Evolutionary conservation across 2,797 vertebrate species (phyloP).

Genomic region (Syncerus caffer): DNA sequence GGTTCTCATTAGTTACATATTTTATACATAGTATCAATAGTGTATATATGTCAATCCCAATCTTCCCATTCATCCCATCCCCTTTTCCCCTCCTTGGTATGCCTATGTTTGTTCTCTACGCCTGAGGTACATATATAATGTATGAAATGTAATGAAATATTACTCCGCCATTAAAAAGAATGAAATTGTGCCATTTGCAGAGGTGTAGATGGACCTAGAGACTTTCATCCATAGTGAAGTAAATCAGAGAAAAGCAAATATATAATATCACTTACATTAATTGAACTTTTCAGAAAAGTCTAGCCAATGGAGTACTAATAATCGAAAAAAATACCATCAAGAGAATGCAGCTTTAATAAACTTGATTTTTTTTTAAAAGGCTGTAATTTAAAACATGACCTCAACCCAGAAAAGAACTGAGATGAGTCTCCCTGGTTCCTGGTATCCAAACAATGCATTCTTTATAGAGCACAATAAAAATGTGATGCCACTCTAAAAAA

Average conservation of each 20-base stretch:
- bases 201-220: background rate
- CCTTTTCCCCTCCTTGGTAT: background rate
- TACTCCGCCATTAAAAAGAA: background rate
- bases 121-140: background rate
- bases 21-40: background rate
- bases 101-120: background rate
- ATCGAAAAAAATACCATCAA: background rate
- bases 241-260: background rate
- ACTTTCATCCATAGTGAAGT: background rate
- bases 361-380: background rate
- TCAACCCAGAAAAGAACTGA: background rate
- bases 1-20: background rate
- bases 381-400: background rate
- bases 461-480: background rate
- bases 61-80: background rate
- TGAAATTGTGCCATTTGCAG: background rate
- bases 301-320: background rate
- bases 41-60: background rate
- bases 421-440: background rate
- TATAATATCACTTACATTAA: background rate
- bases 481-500: background rate
- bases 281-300: background rate
- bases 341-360: background rate
- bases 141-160: background rate
- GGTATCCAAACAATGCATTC: background rate